Conservation (phyloP, 1,140 invertebrate species). For the Tetramorium alpestre region DNA sequence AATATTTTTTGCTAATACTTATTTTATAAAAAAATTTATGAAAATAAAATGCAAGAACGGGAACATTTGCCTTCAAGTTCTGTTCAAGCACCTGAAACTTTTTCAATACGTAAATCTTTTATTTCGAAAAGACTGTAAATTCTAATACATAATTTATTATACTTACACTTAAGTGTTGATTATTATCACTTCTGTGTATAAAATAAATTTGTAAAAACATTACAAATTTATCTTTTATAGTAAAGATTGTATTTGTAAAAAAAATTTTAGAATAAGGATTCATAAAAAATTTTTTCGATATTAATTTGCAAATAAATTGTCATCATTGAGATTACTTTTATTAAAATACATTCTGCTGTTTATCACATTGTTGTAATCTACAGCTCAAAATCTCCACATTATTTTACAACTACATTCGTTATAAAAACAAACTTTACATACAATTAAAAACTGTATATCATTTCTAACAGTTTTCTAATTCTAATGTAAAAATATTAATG, state of each 20-base stretch:
- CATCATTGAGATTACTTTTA: slow-evolving; percentile 11
- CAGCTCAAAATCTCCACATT: neutral
- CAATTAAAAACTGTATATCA: neutral
- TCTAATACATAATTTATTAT: slow-evolving; percentile 6
- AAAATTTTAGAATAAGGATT: neutral
- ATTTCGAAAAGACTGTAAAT: neutral
- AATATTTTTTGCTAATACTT: neutral
- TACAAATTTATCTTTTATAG: neutral
- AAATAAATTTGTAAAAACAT: slow-evolving; percentile 1
- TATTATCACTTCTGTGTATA: neutral
- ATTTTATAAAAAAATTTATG: neutral
- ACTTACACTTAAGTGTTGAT: neutral
- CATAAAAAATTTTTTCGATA: neutral
- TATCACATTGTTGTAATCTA: slow-evolving; percentile 9
- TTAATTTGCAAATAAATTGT: slow-evolving; percentile 14
- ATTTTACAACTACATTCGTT: neutral
- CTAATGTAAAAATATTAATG: neutral
- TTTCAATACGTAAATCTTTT: neutral
- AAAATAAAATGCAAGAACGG: neutral
- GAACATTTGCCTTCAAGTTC: neutral
- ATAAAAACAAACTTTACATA: neutral
- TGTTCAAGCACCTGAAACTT: slow-evolving; percentile 6
- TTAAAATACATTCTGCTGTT: slow-evolving; percentile 13
- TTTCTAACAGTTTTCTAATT: neutral
- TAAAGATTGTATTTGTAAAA: neutral